phyloP scores from a whole-genome alignment of 1,140 invertebrate genomes.

The Subanguina moxae region DNA sequence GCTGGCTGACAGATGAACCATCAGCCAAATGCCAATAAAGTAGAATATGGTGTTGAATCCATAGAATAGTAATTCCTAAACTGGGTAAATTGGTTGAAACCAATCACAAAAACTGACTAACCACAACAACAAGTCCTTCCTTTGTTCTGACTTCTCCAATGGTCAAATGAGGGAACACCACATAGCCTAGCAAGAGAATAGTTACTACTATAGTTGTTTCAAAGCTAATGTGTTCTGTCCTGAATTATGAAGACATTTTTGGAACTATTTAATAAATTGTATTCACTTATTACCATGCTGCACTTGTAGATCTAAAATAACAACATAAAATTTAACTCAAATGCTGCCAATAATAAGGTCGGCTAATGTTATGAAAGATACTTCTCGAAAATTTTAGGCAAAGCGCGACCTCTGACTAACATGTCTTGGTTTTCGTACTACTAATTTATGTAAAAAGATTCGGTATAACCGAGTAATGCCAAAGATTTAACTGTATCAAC shows the following conservation, averaged over 20 bases:
- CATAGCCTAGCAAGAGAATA: conserved; percentile 52
- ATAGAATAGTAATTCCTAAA: conserved; percentile 57
- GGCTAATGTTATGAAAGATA: no score
- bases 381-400: no score
- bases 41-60: conserved; percentile 56
- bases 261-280: no score
- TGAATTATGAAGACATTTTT: no score
- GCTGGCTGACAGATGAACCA: conserved; percentile 57
- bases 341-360: no score
- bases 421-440: no score
- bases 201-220: conserved; percentile 54
- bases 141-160: conserved; percentile 52
- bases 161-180: conserved; percentile 57
- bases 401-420: no score
- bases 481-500: no score
- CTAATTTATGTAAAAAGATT: no score
- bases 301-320: conserved; percentile 40
- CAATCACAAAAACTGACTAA: conserved; percentile 17
- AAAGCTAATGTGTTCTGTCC: conserved; percentile 58
- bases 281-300: conserved; percentile 52
- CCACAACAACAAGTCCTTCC: conserved; percentile 55
- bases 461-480: no score
- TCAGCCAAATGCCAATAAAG: conserved; percentile 56
- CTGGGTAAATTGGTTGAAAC: not conserved
- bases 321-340: no score